Conservation (phyloP, 53 echinoderm and acorn worm genomes). For the Arbacia lixula region DNA sequence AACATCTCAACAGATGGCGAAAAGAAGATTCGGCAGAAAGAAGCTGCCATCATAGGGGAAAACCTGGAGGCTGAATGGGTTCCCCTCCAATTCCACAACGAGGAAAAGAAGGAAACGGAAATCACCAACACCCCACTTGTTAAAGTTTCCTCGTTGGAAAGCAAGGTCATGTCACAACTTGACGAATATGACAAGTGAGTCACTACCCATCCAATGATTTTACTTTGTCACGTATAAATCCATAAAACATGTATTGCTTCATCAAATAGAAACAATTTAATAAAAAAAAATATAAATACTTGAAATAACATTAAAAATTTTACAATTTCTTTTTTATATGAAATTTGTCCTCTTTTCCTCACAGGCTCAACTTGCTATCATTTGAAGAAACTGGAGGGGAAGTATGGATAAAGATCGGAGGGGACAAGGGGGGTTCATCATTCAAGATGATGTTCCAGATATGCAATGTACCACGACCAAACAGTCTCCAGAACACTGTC, state of each 20-base stretch:
- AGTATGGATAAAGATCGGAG: constrained; percentile 27
- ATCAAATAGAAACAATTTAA: neutral
- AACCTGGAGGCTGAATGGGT: constrained; percentile 10
- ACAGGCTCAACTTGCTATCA: neutral
- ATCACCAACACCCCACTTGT: neutral
- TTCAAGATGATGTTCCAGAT: constrained; percentile 25
- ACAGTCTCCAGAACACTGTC: constrained; percentile 30
- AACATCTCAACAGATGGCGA: neutral
- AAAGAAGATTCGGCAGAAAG: neutral
- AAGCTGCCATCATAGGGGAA: neutral
- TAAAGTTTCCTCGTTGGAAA: constrained; percentile 13
- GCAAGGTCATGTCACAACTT: neutral
- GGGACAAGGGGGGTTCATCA: constrained; percentile 23
- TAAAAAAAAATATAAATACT: neutral
- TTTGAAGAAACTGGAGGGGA: constrained; percentile 12
- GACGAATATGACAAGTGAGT: constrained; percentile 22
- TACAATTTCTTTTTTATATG: neutral
- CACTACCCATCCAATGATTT: neutral
- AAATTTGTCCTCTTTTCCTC: neutral
- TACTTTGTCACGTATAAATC: neutral
- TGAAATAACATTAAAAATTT: neutral
- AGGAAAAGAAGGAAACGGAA: constrained; percentile 2
- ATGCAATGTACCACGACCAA: constrained; percentile 10
- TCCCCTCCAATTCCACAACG: constrained; percentile 16
- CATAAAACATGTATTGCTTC: constrained; percentile 8